Evolutionary conservation across 2,797 vertebrate genomes (phyloP), one percentile per base, ranked within the genome.

Genomic region (Gallinago stenura): DNA sequence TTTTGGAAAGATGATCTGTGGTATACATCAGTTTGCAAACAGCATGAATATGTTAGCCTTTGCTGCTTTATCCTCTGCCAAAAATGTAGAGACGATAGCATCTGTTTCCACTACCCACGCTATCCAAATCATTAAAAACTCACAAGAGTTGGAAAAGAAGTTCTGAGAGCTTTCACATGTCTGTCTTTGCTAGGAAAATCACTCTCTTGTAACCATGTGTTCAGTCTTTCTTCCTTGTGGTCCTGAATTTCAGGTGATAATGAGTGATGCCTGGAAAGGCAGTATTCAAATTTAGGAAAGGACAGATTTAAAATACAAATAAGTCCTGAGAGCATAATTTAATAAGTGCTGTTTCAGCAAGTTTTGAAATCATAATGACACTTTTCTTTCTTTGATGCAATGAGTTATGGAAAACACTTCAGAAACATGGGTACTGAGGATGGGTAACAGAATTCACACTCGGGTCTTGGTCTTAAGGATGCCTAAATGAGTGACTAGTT

Each of bases 41-140:
- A 98, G 97, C 94, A 97, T 96, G 96, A 97, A 97, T 98, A 97
- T 95, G 95, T 97, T 98, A 97, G 97, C 96, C 97, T 98, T 98
- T 97, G 93, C 92, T 98, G 84, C 94, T 98, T 98, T 96, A 98
- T 98, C 98, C 66, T 93, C 91, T 95, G 97, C 97, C 98, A 98
- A 98, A 97, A 97, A 93, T 90, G 85, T 86, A 94, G 96, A 95
- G 95, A 93, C 61, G 96, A 97, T 97, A 98, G 97, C 98, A 98
- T 98, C 98, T 98, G 98, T 98, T 98, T 98, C 97, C 79, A 98
- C 97, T 98, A 97, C 97, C 90, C 96, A 89, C 61, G 51, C 94
- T 95, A 96, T 97, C 95, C 96, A 95, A 97, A 93, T 97, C 94
- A 96, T 97, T 96, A 97, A 97, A 97, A 97, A 94, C 93, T 93